Percentiles rank a stretch among this genome's conserved stretches.
These are phyloP conservation scores for Dorcus hopei DNA, from an alignment of 2,888 invertebrate species.

Conservation along the genomic window DNA sequence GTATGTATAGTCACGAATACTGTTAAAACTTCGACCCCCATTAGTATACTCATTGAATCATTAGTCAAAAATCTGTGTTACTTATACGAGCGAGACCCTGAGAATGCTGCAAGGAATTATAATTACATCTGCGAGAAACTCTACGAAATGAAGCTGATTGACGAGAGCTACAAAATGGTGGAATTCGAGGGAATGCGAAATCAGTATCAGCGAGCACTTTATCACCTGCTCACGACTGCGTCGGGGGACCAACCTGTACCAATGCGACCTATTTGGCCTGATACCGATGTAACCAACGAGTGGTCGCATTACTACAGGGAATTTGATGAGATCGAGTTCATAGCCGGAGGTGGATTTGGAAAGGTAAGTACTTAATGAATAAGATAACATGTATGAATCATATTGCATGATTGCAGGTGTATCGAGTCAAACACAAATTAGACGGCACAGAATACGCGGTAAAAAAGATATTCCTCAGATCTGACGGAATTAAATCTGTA, in stretches of 20 bases:
- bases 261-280: constrained; percentile 54
- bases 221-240: constrained; percentile 61
- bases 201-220: constrained; percentile 65
- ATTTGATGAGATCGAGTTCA: constrained; percentile 66
- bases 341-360: constrained; percentile 75
- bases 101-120: constrained; percentile 58
- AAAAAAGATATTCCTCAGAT: constrained; percentile 69
- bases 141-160: constrained; percentile 66
- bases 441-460: constrained; percentile 78
- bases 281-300: constrained; percentile 53
- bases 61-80: constrained; percentile 66
- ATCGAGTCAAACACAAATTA: constrained; percentile 68
- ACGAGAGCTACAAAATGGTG: constrained; percentile 65
- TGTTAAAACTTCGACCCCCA: constrained; percentile 54
- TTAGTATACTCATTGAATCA: constrained; percentile 68
- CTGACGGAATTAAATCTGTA: constrained; percentile 61
- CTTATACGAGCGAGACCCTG: constrained; percentile 60
- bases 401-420: constrained; percentile 42
- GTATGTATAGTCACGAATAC: constrained; percentile 15
- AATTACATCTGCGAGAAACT: constrained; percentile 66
- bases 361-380: constrained; percentile 49
- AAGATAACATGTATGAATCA: not conserved
- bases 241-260: constrained; percentile 54
- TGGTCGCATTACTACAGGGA: constrained; percentile 68
- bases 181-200: constrained; percentile 69